Base-by-base conservation (phyloP, 2,888 invertebrate species). In the Erpobdella octoculata region DNA sequence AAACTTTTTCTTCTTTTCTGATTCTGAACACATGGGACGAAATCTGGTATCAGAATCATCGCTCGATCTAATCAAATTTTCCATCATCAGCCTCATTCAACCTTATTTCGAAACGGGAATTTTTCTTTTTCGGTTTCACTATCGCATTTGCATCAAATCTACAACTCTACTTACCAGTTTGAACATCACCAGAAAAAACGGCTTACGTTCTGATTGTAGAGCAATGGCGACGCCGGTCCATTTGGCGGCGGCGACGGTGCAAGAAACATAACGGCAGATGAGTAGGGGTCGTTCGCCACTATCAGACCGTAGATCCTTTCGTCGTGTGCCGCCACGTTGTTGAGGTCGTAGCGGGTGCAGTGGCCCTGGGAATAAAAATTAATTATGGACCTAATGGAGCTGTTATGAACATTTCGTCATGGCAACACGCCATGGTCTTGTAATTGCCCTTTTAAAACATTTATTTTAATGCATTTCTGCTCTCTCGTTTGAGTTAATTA, bases 281-380 rank as follows among this genome's bases (percentile, higher is more conserved):
- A 62, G 21, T 28, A 15, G 21, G 37, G 38, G 21, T 71, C 71
- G 71, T 71, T 71, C 9, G 71, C 64, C n/a, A 71, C 71, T 3
- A 41, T 41, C 33, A 64, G 36, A 15, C 38, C 37, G 28, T 38
- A 46, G 4, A 71, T 36, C 18, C 36, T 59, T 4, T 59, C 61
- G 18, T 64, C 71, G 53, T 28, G 28, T 0, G 59, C 33, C 8
- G 62, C 28, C 46, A 65, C 64, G 71, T 65, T 71, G 41, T n/a
- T 59, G 1, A 46, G 31, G 28, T 31, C 28, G 25, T 46, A 61
- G 6, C 62, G 62, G 1, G 37, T 59, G 65, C 71, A 71, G 28
- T 71, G 71, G 15, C 71, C 71, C 71, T 71, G 64, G n/a, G 28
- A n/a, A 62, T 12, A 41, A 15, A n/a, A 15, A n/a, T 12, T 15